These are phyloP conservation scores for Brassicogethes aeneus DNA, from an alignment of 2,888 invertebrate genomes.

Conservation along the genomic window DNA sequence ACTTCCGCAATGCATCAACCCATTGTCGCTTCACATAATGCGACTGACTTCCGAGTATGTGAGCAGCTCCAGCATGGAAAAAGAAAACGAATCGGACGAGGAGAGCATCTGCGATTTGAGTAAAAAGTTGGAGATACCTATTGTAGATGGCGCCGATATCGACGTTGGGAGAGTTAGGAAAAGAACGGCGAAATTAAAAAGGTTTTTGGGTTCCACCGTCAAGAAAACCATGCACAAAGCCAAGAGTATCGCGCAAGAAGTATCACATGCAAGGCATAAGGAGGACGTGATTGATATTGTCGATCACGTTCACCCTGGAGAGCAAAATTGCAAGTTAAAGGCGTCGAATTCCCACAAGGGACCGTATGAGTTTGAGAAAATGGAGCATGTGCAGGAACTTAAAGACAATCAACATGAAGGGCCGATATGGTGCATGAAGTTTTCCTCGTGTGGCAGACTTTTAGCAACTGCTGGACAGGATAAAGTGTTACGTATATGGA, in stretches of 20 bases:
- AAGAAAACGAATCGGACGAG: constrained; percentile 68
- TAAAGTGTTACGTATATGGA: constrained; percentile 89
- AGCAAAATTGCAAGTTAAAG: constrained; percentile 79
- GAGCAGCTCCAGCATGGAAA: constrained; percentile 51
- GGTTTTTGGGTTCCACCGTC: constrained; percentile 81
- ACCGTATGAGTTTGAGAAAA: constrained; percentile 88
- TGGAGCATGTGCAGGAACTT: constrained; percentile 78
- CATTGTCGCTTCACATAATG: constrained; percentile 90
- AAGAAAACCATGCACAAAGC: constrained; percentile 88
- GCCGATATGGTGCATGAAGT: constrained; percentile 99
- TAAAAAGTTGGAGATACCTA: constrained; percentile 49
- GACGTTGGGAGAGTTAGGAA: constrained; percentile 44
- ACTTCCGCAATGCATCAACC: constrained; percentile 85
- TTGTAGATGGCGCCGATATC: constrained; percentile 41
- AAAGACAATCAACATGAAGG: constrained; percentile 68
- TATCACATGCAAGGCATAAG: constrained; percentile 78
- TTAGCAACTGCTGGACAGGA: constrained; percentile 98
- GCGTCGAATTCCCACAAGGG: constrained; percentile 95
- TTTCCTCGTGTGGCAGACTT: constrained; percentile 89
- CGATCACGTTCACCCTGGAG: constrained; percentile 69
- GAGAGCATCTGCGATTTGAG: constrained; percentile 65
- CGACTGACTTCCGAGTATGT: constrained; percentile 86
- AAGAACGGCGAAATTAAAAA: constrained; percentile 53
- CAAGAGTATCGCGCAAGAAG: constrained; percentile 80
- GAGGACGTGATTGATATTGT: constrained; percentile 79